Conservation (phyloP, 2,888 invertebrate species). For the Cephus rjabovi region DNA sequence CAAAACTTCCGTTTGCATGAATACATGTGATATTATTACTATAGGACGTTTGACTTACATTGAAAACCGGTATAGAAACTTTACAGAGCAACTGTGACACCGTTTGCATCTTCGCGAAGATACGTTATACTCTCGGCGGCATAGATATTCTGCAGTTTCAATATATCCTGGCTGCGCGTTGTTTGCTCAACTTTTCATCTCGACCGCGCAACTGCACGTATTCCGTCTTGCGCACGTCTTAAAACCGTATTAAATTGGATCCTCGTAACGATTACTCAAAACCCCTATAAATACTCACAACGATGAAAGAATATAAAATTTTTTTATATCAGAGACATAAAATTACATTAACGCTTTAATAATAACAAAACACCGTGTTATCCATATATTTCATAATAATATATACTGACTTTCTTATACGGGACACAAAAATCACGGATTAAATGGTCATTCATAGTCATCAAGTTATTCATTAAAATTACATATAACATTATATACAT, state of each 20-base stretch:
- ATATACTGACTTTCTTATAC: neutral
- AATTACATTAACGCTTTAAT: neutral
- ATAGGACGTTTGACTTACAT: constrained; percentile 26
- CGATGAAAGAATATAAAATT: too few species aligned
- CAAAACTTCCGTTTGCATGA: neutral
- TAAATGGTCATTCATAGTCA: neutral
- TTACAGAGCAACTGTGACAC: constrained; percentile 25
- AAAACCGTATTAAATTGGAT: neutral
- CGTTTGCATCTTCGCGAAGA: constrained; percentile 27
- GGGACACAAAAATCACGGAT: neutral
- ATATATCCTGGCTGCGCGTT: neutral
- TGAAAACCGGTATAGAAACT: constrained; percentile 33
- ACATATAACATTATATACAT: too few species aligned
- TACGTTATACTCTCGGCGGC: constrained; percentile 18
- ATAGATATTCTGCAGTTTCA: constrained; percentile 17
- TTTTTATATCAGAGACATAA: neutral
- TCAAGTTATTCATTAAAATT: neutral
- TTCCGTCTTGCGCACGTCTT: neutral
- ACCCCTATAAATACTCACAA: neutral
- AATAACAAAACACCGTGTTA: neutral
- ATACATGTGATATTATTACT: neutral
- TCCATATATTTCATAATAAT: neutral
- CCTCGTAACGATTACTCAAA: neutral
- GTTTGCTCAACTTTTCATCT: neutral
- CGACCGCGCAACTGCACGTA: neutral